A percentile compares a stretch with the other conserved stretches of the same genome.
These are phyloP conservation scores for Octodonta nipae DNA, from an alignment of 2,888 invertebrate genomes.

Conservation along the genomic window DNA sequence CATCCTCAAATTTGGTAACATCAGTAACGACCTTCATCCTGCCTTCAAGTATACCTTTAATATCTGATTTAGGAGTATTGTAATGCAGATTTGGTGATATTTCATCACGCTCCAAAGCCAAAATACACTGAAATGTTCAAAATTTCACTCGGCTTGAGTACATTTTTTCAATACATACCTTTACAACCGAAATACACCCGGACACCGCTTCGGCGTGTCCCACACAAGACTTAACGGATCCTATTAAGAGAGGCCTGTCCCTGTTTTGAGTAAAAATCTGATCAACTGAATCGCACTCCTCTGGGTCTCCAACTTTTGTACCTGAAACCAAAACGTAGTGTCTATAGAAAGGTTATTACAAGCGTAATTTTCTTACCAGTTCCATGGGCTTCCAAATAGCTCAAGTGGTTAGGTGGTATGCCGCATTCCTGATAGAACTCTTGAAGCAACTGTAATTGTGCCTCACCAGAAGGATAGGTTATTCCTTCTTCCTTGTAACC, in stretches of 20 bases:
- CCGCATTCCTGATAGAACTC: slow-evolving; percentile 58
- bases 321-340: slow-evolving; percentile 34
- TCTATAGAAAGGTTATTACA: no score
- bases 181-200: slow-evolving; percentile 69
- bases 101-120: slow-evolving; percentile 61
- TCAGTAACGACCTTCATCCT: slow-evolving; percentile 61
- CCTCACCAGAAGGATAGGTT: slow-evolving; percentile 34
- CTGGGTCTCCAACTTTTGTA: slow-evolving; percentile 78
- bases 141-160: not conserved
- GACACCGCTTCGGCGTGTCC: slow-evolving; percentile 85
- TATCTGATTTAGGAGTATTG: slow-evolving; percentile 35
- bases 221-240: slow-evolving; percentile 86
- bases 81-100: slow-evolving; percentile 82
- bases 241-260: slow-evolving; percentile 58
- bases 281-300: slow-evolving; percentile 74
- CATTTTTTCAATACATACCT: slow-evolving; percentile 39
- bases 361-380: slow-evolving; percentile 44
- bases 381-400: slow-evolving; percentile 79
- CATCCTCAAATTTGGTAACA: slow-evolving; percentile 45
- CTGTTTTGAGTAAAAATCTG: slow-evolving; percentile 63
- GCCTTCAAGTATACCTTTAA: slow-evolving; percentile 48
- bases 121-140: slow-evolving; percentile 15
- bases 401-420: slow-evolving; percentile 53
- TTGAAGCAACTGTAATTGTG: slow-evolving; percentile 46
- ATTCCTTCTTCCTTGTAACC: slow-evolving; percentile 33